phyloP scores from a whole-genome alignment of 2,888 invertebrate genomes.

The Trimorus sp. region DNA sequence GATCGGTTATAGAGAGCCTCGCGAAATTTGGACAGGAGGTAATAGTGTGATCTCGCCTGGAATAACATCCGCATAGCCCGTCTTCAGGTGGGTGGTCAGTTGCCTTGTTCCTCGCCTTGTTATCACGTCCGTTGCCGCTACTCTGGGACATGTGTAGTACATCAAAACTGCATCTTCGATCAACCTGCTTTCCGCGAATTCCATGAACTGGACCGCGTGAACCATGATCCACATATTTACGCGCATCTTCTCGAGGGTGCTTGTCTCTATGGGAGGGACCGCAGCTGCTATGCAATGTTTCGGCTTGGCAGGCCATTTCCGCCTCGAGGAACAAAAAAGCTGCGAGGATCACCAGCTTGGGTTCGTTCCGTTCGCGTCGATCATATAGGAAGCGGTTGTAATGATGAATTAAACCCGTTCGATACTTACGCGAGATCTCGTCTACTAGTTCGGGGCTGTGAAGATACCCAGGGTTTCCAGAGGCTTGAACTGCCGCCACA shows the following conservation, averaged over 20 bases:
- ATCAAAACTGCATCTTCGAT: background rate
- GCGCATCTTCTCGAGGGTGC: background rate
- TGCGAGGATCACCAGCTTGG: background rate
- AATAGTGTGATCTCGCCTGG: too few relatives aligned
- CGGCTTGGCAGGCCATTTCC: conserved; percentile 8
- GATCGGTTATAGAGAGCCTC: too few relatives aligned
- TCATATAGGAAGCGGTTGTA: conserved; percentile 5
- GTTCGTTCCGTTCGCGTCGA: background rate
- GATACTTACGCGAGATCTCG: too few relatives aligned
- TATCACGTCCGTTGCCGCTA: too few relatives aligned
- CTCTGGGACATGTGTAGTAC: background rate
- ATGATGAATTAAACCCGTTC: background rate
- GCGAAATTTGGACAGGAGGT: too few relatives aligned
- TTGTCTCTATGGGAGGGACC: background rate
- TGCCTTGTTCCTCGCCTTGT: too few relatives aligned
- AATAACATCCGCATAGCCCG: too few relatives aligned
- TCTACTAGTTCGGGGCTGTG: too few relatives aligned
- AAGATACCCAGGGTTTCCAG: too few relatives aligned
- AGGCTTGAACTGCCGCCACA: too few relatives aligned
- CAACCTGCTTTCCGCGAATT: background rate
- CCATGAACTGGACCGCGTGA: background rate
- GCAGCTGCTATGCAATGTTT: background rate
- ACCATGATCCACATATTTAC: too few relatives aligned
- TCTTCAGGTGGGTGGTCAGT: too few relatives aligned
- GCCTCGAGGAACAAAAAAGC: background rate